A percentile compares a stretch with the other conserved stretches of the same genome.
These are phyloP conservation scores for Heliangelus exortis DNA, from an alignment of 2,797 vertebrate species.

Conservation along the genomic window DNA sequence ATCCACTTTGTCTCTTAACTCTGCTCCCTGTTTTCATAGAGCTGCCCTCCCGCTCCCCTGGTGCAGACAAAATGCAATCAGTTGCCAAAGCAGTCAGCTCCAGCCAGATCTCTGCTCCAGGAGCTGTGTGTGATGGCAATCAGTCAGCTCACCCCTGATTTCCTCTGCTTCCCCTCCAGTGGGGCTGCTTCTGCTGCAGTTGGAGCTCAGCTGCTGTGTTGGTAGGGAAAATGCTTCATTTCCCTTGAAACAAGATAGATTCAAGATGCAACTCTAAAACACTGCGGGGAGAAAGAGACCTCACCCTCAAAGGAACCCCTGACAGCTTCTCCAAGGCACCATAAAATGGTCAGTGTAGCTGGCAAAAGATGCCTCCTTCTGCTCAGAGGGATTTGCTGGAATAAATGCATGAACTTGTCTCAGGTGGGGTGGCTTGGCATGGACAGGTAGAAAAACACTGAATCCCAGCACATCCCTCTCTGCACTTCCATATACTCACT, in stretches of 20 bases:
- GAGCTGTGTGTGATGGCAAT: not conserved
- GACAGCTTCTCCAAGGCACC: not conserved
- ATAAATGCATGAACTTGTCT: not conserved
- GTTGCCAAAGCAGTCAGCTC: not conserved
- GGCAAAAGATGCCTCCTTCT: not conserved
- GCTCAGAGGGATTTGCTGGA: not conserved
- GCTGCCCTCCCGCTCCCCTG: not conserved
- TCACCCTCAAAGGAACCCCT: not conserved
- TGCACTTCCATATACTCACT: not conserved
- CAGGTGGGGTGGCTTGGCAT: not conserved
- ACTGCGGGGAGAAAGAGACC: not conserved
- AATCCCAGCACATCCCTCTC: not conserved
- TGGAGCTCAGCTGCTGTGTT: not conserved
- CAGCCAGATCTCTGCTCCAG: not conserved
- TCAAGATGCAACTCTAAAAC: not conserved
- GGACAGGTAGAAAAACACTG: not conserved
- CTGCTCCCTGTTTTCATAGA: not conserved
- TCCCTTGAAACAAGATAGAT: not conserved
- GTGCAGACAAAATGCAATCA: not conserved
- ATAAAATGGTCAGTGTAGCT: not conserved
- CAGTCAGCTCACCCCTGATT: not conserved
- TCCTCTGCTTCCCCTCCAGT: not conserved
- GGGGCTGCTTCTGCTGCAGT: not conserved
- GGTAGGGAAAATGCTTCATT: not conserved
- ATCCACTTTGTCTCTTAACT: conserved; percentile 6